Evolutionary conservation across 2,888 invertebrate species (phyloP), one percentile per base, ranked within the genome.

Genomic region (Coelinius sp.): DNA sequence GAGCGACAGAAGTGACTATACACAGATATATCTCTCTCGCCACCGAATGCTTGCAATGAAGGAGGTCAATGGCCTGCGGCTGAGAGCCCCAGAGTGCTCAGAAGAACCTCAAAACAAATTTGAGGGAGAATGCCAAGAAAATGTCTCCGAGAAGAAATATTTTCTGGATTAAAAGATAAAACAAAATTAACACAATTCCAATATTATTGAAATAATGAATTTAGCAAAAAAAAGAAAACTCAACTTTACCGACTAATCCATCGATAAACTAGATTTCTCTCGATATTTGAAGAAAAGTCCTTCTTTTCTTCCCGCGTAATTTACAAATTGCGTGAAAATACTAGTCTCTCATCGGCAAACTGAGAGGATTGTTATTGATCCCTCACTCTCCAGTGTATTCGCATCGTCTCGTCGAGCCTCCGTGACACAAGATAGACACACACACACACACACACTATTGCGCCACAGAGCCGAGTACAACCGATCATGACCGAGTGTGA

Each of bases 351-450:
- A 35, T 41, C 20, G 17, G 20, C 14, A 59, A 59, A 35, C 14
- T 10, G 31, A 35, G 59, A 35, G 35, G 35, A 35, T 59, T 59
- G 59, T 59, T 59, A 59, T 59, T 59, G 59, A 59, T 59, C 59
- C 35, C 35, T 59, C 35, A 59, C 35, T 59, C 31, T 17, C 22
- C 24, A 4, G 59, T 38, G 17, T 27, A 41, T 35, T 59, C 31
- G 35, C 59, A 59, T 59, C 31, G 59, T 59, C 59, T 59, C 35
- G 59, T 35, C 35, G 20, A 59, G 27, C 27, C 27, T 56, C 52
- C 53, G 14, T 24, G n/a, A 53, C 25, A 53, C 14, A 14, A 41
- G n/a, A 41, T 41, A 41, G 38, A 24, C 52, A 52, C 52, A 52
- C 25, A 52, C 1, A 12, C 22, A 24, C n/a, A 24, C 24, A 52